These are phyloP conservation scores for Florisuga fusca DNA, from an alignment of 2,797 vertebrate genomes.

Conservation along the genomic window DNA sequence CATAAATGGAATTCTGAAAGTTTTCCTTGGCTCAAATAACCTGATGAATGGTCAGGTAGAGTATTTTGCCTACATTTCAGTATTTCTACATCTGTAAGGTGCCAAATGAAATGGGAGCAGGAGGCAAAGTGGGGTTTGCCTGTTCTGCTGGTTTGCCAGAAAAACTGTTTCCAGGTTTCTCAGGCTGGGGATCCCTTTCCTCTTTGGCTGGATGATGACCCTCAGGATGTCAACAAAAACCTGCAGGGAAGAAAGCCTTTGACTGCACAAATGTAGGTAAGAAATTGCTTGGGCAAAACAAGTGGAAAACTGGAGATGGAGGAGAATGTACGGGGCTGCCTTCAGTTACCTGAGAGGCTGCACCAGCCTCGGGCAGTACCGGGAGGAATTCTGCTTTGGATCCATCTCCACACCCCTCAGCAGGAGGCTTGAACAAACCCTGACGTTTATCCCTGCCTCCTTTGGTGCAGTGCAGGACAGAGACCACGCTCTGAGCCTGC, in stretches of 20 bases:
- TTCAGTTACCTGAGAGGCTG: not conserved
- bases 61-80: not conserved
- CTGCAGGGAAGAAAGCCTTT: not conserved
- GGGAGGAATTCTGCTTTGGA: not conserved
- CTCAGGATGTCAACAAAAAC: not conserved
- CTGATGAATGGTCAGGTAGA: not conserved
- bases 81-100: not conserved
- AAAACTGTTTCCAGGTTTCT: not conserved
- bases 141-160: not conserved
- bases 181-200: not conserved
- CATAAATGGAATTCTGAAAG: not conserved
- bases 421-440: not conserved
- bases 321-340: not conserved
- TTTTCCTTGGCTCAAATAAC: not conserved
- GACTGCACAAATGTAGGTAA: fast-evolving
- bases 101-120: not conserved
- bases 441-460: fast-evolving
- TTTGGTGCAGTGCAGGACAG: not conserved
- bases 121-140: not conserved
- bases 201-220: not conserved
- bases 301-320: not conserved
- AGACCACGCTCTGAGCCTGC: not conserved
- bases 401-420: not conserved
- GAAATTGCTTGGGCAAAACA: not conserved
- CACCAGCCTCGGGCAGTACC: fast-evolving